Base-by-base conservation (phyloP, 1,140 invertebrate genomes). In the Panulirus ornatus region DNA sequence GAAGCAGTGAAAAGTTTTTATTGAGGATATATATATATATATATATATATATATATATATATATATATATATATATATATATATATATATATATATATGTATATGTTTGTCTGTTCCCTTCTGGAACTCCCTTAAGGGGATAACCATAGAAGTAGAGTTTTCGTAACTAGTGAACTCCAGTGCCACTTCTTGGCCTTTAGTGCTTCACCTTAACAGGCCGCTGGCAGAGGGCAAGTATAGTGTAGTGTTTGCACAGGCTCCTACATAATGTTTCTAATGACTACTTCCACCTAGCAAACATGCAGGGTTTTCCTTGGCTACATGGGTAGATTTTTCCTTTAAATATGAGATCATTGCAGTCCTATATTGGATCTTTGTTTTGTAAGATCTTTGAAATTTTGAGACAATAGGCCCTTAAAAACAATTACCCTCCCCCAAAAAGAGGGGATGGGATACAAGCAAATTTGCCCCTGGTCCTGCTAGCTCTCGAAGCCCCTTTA, bases 11-110 rank as follows among this genome's bases (percentile, higher is more conserved):
- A n/a, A n/a, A n/a, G n/a, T n/a, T n/a, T n/a, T n/a, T n/a, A n/a
- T n/a, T n/a, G n/a, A n/a, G n/a, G n/a, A 58, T 58, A 58, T 58
- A 58, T 58, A 58, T 58, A 58, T 58, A 58, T 58, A 58, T 58
- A 58, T 58, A 58, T 58, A 11, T 22, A 58, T 22, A 58, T 22
- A 58, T 22, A 58, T 22, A 58, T 22, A 58, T 22, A 58, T 22
- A 58, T 22, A 58, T 22, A 58, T 22, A 58, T 22, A 58, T 22
- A 58, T 22, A 58, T 22, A 58, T 22, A 58, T 22, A 58, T 22
- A 58, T 22, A 58, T 22, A 58, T 22, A 58, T 22, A 58, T 22
- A 58, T 58, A 58, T 22, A 58, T 22, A 58, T 11, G 22, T 58
- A 11, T 58, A 11, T 58, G 11, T n/a, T n/a, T n/a, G n/a, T n/a